Evolutionary conservation across 2,888 invertebrate species (phyloP), one percentile per base, ranked within the genome.

Genomic region (Gari tellinella): DNA sequence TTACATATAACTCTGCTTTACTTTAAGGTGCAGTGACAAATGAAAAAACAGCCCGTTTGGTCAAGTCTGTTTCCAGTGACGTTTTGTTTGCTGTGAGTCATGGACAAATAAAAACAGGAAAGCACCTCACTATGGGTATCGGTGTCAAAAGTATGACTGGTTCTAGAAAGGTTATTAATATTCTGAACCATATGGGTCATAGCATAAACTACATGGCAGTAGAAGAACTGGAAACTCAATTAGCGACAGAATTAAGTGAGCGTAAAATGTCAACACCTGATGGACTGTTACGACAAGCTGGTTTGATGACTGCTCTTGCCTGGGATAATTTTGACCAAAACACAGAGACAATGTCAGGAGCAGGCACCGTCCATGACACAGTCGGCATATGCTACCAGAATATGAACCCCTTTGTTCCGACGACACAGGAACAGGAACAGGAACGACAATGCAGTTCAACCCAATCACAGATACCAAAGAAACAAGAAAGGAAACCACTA

Each of bases 321-420:
- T 76, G 68, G 65, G 75, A 72, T 38, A 79, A 76, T 58, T 79
- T 66, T 53, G 79, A 76, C 45, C 66, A 76, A 38, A 60, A 48
- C 19, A 72, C 37, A 21, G 72, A 79, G 17, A 76, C 75, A n/a
- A n/a, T 79, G 19, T 67, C 72, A 25, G 75, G 79, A 7, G 41
- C 14, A 14, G 69, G 66, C n/a, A 79, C 64, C 4, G 55, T 76
- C n/a, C 79, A 76, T 38, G 65, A 72, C 56, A 76, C 75, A 19
- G 64, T 75, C 23, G 73, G 78, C 5, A 78, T 78, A 15, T 74
- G 73, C 38, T 78, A 66, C 41, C 78, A 78, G 41, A 69, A 73
- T 38, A 31, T 25, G 14, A 17, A 14, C 15, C 10, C 10, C 10
- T n/a, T 14, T 46, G 12, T 19, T n/a, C 46, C 17, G 14, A 46